phyloP scores from a whole-genome alignment of 2,113 vertebrate genomes.

The Buteo buteo region DNA sequence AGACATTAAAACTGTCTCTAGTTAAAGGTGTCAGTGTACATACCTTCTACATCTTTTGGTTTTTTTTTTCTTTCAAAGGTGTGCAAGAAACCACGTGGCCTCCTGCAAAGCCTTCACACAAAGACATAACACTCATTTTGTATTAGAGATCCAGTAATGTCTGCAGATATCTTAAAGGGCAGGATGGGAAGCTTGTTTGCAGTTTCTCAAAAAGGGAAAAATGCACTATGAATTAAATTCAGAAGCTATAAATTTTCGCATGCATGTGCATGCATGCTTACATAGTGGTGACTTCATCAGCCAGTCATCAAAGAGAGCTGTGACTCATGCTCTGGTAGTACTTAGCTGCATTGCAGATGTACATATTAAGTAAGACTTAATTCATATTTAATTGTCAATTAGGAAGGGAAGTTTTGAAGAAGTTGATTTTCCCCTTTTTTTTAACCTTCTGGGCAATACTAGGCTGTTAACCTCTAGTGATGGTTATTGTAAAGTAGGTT shows the following conservation, averaged over 20 bases:
- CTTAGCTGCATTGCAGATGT: not conserved
- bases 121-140: not conserved
- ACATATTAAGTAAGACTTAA: not conserved
- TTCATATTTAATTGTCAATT: conserved; percentile 42
- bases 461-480: not conserved
- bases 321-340: not conserved
- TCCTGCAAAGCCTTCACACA: not conserved
- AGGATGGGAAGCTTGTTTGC: not conserved
- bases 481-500: not conserved
- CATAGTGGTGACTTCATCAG: not conserved
- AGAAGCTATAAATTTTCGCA: not conserved
- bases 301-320: not conserved
- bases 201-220: not conserved
- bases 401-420: not conserved
- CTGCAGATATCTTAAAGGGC: not conserved
- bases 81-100: not conserved
- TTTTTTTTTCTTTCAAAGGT: not conserved
- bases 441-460: not conserved
- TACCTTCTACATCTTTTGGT: not conserved
- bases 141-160: not conserved
- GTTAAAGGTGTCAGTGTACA: not conserved
- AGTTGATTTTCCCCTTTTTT: not conserved
- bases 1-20: not conserved
- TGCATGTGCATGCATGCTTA: not conserved
- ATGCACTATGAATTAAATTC: not conserved